These are phyloP conservation scores for Centropyge bicolor DNA, from an alignment of 2,797 vertebrate genomes.

Conservation along the genomic window DNA sequence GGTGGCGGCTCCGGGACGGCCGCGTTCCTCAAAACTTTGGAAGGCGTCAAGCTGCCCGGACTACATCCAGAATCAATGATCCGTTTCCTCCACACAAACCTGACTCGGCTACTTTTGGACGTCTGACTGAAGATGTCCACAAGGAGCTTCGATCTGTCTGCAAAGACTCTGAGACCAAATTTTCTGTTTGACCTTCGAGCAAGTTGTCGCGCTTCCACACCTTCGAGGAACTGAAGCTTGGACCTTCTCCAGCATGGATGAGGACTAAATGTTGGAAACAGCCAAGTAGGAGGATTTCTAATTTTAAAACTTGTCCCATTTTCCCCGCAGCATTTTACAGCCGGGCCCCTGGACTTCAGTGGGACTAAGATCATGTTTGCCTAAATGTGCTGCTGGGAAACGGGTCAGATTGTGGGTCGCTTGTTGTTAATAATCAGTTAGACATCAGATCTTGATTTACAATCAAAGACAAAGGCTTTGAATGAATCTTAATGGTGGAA, in stretches of 20 bases:
- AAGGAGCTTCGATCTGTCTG: not conserved
- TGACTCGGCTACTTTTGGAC: not conserved
- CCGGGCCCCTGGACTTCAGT: not conserved
- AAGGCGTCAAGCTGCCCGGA: not conserved
- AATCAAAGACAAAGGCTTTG: not conserved
- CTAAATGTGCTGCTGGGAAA: not conserved
- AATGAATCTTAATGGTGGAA: not conserved
- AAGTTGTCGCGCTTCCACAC: not conserved
- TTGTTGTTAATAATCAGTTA: not conserved
- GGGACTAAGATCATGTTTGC: not conserved
- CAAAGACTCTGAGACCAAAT: not conserved
- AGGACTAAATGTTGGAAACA: not conserved
- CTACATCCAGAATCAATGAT: not conserved
- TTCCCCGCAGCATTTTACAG: not conserved
- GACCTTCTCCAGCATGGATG: constrained; percentile 12
- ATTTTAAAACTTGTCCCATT: not conserved
- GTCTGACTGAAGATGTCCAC: not conserved
- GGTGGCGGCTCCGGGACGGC: constrained; percentile 17
- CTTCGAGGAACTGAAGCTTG: constrained; percentile 5
- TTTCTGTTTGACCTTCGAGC: not conserved
- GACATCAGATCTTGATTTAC: not conserved
- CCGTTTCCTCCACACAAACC: not conserved
- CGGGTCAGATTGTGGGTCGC: not conserved
- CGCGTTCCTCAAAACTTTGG: not conserved
- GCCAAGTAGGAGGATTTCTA: constrained; percentile 2